These are phyloP conservation scores for Maniola jurtina DNA, from an alignment of 1,140 invertebrate genomes.

Conservation along the genomic window DNA sequence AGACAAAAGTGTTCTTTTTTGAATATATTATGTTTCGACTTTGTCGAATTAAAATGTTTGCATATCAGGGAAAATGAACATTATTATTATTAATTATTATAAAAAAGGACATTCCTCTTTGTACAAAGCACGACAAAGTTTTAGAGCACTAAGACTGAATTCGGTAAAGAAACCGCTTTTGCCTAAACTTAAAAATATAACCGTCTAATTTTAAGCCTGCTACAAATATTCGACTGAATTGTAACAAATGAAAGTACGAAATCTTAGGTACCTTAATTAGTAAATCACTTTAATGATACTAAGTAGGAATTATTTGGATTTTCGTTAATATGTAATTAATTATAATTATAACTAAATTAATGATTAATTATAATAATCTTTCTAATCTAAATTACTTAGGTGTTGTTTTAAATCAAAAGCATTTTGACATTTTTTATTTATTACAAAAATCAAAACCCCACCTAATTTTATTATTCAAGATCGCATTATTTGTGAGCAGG, in stretches of 20 bases:
- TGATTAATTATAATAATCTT: slow-evolving; percentile 1
- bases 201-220: slow-evolving; percentile 49
- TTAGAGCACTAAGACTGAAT: slow-evolving; percentile 76
- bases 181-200: slow-evolving; percentile 50
- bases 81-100: slow-evolving; percentile 23
- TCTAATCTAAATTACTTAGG: background rate
- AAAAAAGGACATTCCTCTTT: slow-evolving; percentile 51
- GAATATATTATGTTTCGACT: slow-evolving; percentile 17
- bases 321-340: background rate
- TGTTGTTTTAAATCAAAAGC: background rate
- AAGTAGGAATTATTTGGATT: background rate
- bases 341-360: slow-evolving; percentile 17
- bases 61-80: slow-evolving; percentile 38
- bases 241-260: slow-evolving; percentile 1
- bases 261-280: background rate
- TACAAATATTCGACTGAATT: slow-evolving; percentile 23
- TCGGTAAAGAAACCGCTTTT: slow-evolving; percentile 57
- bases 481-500: slow-evolving; percentile 28
- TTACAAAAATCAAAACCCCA: background rate
- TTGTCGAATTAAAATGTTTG: slow-evolving; percentile 22
- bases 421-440: background rate
- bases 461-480: slow-evolving; percentile 9
- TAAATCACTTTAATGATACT: background rate
- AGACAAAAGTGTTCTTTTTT: slow-evolving; percentile 7
- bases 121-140: slow-evolving; percentile 47